Conservation (phyloP, 2,888 invertebrate species). For the Chromoteleia sp. region DNA sequence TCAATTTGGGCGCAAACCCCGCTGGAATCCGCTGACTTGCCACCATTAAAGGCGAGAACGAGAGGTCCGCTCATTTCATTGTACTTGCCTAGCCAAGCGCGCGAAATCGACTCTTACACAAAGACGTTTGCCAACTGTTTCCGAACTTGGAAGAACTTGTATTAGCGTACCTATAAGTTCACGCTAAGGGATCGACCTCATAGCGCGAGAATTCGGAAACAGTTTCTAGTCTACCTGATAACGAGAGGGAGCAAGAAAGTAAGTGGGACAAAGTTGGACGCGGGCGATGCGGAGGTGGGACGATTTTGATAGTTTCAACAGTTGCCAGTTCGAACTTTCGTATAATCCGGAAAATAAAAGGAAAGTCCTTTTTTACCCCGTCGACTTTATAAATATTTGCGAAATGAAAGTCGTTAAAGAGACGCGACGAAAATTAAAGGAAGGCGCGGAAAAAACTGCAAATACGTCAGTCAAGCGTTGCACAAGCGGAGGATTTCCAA, state of each 20-base stretch:
- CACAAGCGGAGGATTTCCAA: conserved; percentile 34
- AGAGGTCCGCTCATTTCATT: conserved; percentile 75
- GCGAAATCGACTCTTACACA: conserved; percentile 70
- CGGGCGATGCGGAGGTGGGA: not conserved
- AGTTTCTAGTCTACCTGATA: conserved; percentile 73
- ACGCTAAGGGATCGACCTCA: conserved; percentile 76
- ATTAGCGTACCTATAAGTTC: conserved; percentile 81
- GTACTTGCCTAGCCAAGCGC: conserved; percentile 72
- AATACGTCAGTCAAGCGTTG: conserved; percentile 29
- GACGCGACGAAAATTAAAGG: conserved; percentile 29
- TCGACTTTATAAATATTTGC: conserved; percentile 53
- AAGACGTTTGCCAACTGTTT: conserved; percentile 74
- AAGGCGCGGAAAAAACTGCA: conserved; percentile 1
- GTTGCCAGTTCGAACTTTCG: conserved; percentile 49
- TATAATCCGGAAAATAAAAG: conserved; percentile 44
- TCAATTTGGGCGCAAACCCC: conserved; percentile 64
- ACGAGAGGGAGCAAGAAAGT: conserved; percentile 54
- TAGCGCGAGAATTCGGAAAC: conserved; percentile 76
- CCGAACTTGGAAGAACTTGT: conserved; percentile 78
- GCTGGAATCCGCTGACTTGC: conserved; percentile 76
- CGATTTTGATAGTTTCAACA: conserved; percentile 54
- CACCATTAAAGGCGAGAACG: conserved; percentile 76
- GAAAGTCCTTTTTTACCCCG: conserved; percentile 17
- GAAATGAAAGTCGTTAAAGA: conserved; percentile 45
- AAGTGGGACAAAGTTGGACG: conserved; percentile 36